Conservation (phyloP, 2,113 vertebrate species). For the Archilochus colubris region DNA sequence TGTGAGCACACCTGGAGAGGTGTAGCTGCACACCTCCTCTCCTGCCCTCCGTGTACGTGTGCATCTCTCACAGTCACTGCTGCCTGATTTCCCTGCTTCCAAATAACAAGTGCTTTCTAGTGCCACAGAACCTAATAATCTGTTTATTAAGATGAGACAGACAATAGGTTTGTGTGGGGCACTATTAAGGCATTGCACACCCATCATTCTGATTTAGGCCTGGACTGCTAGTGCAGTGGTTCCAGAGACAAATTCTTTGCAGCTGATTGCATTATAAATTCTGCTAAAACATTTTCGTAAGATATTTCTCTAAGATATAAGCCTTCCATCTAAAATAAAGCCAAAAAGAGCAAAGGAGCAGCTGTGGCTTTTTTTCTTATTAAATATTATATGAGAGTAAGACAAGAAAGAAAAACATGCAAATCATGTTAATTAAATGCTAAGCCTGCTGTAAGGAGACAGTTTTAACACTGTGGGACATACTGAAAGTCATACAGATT, state of each 20-base stretch:
- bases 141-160: conserved; percentile 54
- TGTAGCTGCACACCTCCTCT: neutral
- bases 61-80: conserved; percentile 1
- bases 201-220: conserved; percentile 57
- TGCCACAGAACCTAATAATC: conserved; percentile 18
- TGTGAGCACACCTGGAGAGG: neutral
- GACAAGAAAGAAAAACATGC: neutral
- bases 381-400: neutral
- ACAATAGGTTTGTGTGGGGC: conserved; percentile 36
- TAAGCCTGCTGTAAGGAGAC: neutral
- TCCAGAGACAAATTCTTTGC: neutral
- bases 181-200: neutral
- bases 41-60: neutral
- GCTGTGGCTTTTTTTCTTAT: neutral
- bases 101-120: neutral
- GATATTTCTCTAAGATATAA: conserved; percentile 23
- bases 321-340: neutral
- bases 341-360: conserved; percentile 3
- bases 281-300: conserved; percentile 4
- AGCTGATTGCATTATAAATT: conserved; percentile 64
- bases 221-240: neutral
- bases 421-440: neutral
- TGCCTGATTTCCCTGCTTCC: neutral
- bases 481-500: neutral
- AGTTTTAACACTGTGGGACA: neutral